A percentile compares a stretch with the other conserved stretches of the same genome.
Conservation (phyloP, 2,113 vertebrate species). For the Sylvilagus bachmani region DNA sequence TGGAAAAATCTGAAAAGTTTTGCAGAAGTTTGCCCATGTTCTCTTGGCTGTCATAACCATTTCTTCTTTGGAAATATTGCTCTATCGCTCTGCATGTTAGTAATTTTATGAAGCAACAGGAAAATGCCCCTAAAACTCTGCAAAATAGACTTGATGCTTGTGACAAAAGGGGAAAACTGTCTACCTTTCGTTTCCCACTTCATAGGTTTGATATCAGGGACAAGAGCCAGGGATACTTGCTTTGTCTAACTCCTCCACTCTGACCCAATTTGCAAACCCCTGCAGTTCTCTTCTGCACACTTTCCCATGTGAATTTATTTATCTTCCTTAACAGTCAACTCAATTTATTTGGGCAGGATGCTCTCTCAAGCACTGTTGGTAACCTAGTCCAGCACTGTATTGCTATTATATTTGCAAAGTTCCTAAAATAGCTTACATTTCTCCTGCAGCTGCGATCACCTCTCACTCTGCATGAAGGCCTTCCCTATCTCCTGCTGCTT, state of each 20-base stretch:
- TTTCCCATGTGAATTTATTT: conserved; percentile 68
- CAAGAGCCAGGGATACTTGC: background rate
- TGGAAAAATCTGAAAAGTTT: background rate
- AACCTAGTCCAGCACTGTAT: conserved; percentile 62
- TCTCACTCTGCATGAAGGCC: background rate
- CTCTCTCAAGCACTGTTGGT: conserved; percentile 34
- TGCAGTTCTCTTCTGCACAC: background rate
- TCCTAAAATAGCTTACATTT: conserved; percentile 68
- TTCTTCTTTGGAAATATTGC: background rate
- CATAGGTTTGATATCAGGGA: background rate
- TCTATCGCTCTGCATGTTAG: background rate
- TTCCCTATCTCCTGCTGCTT: background rate
- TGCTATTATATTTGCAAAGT: conserved; percentile 54
- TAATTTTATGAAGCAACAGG: background rate
- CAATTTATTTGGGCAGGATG: conserved; percentile 53
- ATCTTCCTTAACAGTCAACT: conserved; percentile 67
- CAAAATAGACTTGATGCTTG: background rate
- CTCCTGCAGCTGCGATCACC: conserved; percentile 54
- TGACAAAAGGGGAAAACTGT: background rate
- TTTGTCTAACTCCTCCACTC: background rate
- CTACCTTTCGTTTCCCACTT: background rate
- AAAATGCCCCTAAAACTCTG: background rate
- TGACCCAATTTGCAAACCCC: conserved; percentile 48
- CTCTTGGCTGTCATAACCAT: background rate
- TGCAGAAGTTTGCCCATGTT: background rate